These are phyloP conservation scores for Sternarchorhynchus goeldii DNA, from an alignment of 2,797 vertebrate genomes.

Conservation along the genomic window DNA sequence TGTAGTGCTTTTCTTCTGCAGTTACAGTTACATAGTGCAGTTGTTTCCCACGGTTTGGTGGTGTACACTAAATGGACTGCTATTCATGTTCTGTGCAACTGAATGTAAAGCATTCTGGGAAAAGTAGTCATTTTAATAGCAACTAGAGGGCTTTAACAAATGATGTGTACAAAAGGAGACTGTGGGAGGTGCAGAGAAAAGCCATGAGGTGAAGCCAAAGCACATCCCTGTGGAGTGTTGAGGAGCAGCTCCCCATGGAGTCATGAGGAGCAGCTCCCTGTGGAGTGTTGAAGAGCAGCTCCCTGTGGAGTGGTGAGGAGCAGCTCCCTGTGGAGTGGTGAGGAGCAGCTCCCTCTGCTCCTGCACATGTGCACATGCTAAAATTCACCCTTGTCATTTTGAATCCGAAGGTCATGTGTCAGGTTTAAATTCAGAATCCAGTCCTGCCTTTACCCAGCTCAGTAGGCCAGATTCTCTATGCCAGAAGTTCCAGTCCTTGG, in stretches of 20 bases:
- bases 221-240: no score
- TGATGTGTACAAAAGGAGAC: no score
- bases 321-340: no score
- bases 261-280: not conserved
- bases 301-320: no score
- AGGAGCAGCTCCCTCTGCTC: slow-evolving; percentile 1
- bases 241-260: no score
- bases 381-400: not conserved
- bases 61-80: not conserved
- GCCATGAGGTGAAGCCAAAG: no score
- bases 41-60: slow-evolving; percentile 19
- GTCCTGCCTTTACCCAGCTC: not conserved
- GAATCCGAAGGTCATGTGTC: slow-evolving; percentile 13
- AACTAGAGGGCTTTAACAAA: no score
- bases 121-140: no score
- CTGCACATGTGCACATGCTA: not conserved
- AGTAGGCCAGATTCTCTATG: not conserved
- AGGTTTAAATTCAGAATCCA: not conserved
- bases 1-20: slow-evolving; percentile 12
- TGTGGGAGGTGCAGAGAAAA: not conserved
- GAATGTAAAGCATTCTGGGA: not conserved
- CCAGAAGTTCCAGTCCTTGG: not conserved
- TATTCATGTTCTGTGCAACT: not conserved
- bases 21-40: slow-evolving; percentile 1
- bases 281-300: no score